Conservation (phyloP, 2,797 vertebrate genomes). For the Dipus sagitta region DNA sequence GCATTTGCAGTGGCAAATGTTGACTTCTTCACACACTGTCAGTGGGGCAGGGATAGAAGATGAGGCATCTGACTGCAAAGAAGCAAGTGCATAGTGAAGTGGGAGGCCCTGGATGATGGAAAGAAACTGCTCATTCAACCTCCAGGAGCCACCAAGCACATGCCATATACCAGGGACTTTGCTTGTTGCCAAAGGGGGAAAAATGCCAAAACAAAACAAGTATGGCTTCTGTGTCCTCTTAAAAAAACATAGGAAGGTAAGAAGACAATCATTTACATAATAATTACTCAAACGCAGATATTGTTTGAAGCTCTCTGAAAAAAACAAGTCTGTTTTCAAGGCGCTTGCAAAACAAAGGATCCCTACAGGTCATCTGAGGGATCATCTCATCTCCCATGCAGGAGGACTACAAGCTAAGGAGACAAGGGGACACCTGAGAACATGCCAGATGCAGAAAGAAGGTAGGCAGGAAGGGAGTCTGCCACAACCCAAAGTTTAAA, state of each 20-base stretch:
- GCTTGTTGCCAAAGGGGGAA: background rate
- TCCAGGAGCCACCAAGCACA: background rate
- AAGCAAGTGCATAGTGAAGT: background rate
- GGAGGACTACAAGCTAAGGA: background rate
- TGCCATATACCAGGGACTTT: background rate
- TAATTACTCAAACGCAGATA: background rate
- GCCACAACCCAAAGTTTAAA: background rate
- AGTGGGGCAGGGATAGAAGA: background rate
- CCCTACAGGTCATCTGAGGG: background rate
- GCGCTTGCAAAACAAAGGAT: background rate
- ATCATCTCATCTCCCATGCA: background rate
- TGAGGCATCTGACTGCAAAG: background rate
- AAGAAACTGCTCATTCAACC: conserved; percentile 26
- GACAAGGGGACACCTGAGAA: background rate
- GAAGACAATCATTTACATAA: background rate
- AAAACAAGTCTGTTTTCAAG: background rate
- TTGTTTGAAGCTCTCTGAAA: background rate
- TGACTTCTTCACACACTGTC: background rate
- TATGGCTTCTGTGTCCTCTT: background rate
- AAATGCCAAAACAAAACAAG: conserved; percentile 22
- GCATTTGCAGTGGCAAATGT: background rate
- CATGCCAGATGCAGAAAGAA: background rate
- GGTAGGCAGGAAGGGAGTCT: background rate
- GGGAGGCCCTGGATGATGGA: background rate
- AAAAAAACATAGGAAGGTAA: background rate